Evolutionary conservation across 35 echinoderm and acorn worm species (phyloP), one percentile per base, ranked within the genome.

Genomic region (Ophioderma brevispina): DNA sequence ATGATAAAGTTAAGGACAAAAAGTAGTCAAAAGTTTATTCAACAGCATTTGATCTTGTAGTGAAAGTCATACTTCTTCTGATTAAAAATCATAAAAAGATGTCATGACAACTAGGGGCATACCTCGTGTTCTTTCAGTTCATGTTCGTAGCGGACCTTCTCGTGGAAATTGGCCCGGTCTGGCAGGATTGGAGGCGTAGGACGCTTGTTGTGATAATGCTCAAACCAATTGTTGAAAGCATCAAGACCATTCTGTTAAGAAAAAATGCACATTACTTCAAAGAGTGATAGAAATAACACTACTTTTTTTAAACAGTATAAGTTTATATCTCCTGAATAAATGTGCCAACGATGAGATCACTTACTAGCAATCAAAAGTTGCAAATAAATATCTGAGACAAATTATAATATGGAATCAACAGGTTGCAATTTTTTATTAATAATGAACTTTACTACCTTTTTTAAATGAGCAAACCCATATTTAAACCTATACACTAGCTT

Each of bases 211-310:
- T 99, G 97, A 33, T 88, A 95, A 34, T 93, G 94, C 32, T 90
- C 93, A 89, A 99, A 99, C 97, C 93, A 99, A 55, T 95, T 91
- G 77, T 99, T 99, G 88, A 94, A 99, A 18, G 94, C 79, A 93
- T 93, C 87, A 0, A 93, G 78, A 33, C 88, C 97, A 93, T 93
- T 87, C 97, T 99, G 87, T 32, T 33, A 32, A 0, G 31, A 88
- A 75, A 89, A 34, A 84, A 55, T 0, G 14, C 41, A 46, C 4
- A 8, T 8, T 17, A 46, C 5, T 17, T 46, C 41, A 70, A 25
- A 15, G 23, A 70, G 15, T 18, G 46, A 52, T 11, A 52, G 21
- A 11, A 52, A 52, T 21, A 52, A 52, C 8, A 21, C 8, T 52
- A 52, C 21, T 52, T 52, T 52, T 52, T 52, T 52, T 21, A 52